Percentiles rank a stretch among this genome's conserved stretches.
phyloP scores from a whole-genome alignment of 2,113 vertebrate species.

The Psilopogon haemacephalus region DNA sequence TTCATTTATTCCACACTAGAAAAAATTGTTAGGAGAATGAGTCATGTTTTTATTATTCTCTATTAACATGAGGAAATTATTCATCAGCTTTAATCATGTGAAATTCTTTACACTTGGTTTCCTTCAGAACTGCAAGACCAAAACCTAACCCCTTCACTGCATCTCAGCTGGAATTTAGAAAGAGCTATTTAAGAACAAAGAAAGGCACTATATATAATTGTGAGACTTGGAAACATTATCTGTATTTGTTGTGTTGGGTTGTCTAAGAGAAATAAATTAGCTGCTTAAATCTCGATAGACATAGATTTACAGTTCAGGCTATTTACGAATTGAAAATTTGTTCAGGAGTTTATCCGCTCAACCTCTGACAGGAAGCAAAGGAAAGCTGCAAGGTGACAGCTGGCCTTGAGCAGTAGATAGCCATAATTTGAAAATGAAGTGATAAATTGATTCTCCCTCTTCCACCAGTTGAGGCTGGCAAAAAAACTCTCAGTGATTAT shows the following conservation, averaged over 20 bases:
- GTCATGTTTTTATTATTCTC: not conserved
- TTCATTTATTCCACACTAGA: not conserved
- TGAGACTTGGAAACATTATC: not conserved
- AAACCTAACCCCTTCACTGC: not conserved
- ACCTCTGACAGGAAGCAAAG: not conserved
- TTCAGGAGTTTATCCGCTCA: not conserved
- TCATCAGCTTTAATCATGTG: not conserved
- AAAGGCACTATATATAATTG: not conserved
- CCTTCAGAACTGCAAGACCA: not conserved
- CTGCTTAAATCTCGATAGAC: not conserved
- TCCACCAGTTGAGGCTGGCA: not conserved
- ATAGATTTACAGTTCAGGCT: not conserved
- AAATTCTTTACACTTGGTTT: not conserved
- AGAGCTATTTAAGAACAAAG: not conserved
- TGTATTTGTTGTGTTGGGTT: not conserved
- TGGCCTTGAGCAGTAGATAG: not conserved
- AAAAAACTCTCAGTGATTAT: not conserved
- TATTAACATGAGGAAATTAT: conserved; percentile 13
- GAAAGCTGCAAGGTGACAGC: not conserved
- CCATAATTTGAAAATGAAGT: not conserved
- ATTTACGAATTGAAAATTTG: not conserved
- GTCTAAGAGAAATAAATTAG: not conserved
- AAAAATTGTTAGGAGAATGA: not conserved
- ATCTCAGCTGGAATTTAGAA: not conserved
- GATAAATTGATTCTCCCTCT: not conserved